phyloP scores from a whole-genome alignment of 1,140 invertebrate species.

The Diplogasteroides magnus region DNA sequence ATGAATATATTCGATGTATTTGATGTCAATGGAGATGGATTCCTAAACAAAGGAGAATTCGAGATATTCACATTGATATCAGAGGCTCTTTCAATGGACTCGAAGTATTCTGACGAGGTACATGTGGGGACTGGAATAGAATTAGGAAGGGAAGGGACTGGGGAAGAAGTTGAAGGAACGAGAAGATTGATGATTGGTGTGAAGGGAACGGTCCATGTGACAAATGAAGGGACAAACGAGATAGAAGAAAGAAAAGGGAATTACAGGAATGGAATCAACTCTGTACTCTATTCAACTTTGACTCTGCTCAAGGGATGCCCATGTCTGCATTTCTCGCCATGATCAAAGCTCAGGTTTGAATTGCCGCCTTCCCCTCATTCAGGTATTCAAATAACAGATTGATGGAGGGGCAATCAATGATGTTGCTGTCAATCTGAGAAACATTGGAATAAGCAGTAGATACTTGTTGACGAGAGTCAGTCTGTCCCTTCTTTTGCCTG shows the following conservation, averaged over 20 bases:
- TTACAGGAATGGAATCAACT: not conserved
- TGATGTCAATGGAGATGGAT: not conserved
- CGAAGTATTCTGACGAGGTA: too few relatives aligned
- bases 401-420: not conserved
- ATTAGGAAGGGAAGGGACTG: not conserved
- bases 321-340: not conserved
- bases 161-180: not conserved
- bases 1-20: not conserved
- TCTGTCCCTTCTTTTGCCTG: too few relatives aligned
- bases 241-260: not conserved
- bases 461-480: not conserved
- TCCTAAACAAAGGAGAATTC: not conserved
- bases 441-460: not conserved
- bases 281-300: not conserved
- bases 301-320: not conserved
- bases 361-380: not conserved
- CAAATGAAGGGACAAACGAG: not conserved
- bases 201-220: not conserved
- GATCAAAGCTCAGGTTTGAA: not conserved
- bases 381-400: not conserved
- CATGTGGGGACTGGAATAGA: too few relatives aligned
- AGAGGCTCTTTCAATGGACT: too few relatives aligned
- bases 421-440: not conserved
- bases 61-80: not conserved
- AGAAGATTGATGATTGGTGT: not conserved